These are phyloP conservation scores for Protophormia terraenovae DNA, from an alignment of 2,888 invertebrate species.

Conservation along the genomic window DNA sequence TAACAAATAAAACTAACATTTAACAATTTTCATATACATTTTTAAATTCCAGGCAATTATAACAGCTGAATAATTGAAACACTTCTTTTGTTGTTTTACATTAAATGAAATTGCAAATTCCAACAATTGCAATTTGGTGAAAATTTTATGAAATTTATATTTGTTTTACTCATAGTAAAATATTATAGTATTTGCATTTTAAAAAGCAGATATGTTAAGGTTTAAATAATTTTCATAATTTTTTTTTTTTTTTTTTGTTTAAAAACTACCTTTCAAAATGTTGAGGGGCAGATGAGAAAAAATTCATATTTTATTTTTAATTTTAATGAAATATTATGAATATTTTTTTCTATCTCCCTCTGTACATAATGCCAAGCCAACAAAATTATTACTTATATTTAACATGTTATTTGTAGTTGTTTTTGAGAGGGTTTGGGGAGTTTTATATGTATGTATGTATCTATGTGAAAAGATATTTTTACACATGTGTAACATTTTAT, in stretches of 20 bases:
- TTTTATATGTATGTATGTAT: not conserved
- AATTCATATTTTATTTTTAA: constrained; percentile 2
- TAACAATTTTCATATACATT: not conserved
- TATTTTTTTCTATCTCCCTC: not conserved
- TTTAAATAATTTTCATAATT: not conserved
- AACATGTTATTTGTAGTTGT: not conserved
- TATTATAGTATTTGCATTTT: no score
- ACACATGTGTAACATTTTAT: constrained; percentile 10
- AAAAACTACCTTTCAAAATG: no score
- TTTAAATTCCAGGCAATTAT: not conserved
- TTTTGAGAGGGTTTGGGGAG: no score
- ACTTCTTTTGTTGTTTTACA: not conserved
- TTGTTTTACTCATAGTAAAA: not conserved
- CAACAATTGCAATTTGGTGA: not conserved
- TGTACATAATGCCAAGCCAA: not conserved
- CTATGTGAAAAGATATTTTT: not conserved
- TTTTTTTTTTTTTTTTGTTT: no score
- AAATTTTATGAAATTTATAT: not conserved
- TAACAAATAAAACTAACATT: not conserved
- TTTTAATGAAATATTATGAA: constrained; percentile 16
- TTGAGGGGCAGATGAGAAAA: not conserved
- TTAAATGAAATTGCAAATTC: not conserved
- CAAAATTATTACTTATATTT: not conserved
- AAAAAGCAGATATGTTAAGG: not conserved
- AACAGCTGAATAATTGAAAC: not conserved